Evolutionary conservation across 2,888 invertebrate species (phyloP), one percentile per base, ranked within the genome.

Genomic region (Erpobdella octoculata): DNA sequence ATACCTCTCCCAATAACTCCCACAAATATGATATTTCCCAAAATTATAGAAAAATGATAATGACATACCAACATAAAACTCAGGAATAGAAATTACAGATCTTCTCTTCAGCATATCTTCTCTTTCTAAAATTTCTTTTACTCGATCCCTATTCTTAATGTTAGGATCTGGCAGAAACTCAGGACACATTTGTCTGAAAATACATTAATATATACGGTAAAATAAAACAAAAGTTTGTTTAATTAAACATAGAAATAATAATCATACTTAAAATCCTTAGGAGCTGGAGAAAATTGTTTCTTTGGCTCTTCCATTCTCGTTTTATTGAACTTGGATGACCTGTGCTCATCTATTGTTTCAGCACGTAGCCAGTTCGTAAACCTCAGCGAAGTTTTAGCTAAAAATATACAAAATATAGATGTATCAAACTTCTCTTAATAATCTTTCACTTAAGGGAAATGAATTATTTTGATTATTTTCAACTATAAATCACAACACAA

Each of bases 111-210:
- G 81, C 97, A 98, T 97, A 81, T 99, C 98, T 74, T 86, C 84
- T 73, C 97, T 87, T 81, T 97, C 96, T 21, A 98, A 83, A 81
- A 89, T 91, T 81, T 98, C 97, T 71, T 90, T 85, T 0, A 93
- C 82, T 12, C 85, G 80, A 84, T 97, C 93, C 73, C 96, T 87
- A 84, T 88, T 89, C 79, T 88, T 85, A 0, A 89, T 85, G 77
- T 89, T 88, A 0, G 93, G 91, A 81, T 91, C 90, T 0, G 96
- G 95, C 70, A 96, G 84, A 85, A 96, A 95, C 84, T 96, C 96
- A 0, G 93, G 93, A 82, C 91, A 94, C 35, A 81, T 77, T 74
- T 76, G 77, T 72, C 82, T 82, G 25, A 5, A 62, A 58, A 31
- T 35, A 21, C n/a, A 35, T 2, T 4, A 62, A 62, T 33, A 62